Evolutionary conservation across 2,797 vertebrate species (phyloP).

Genomic region (Ptychadena robeensis): DNA sequence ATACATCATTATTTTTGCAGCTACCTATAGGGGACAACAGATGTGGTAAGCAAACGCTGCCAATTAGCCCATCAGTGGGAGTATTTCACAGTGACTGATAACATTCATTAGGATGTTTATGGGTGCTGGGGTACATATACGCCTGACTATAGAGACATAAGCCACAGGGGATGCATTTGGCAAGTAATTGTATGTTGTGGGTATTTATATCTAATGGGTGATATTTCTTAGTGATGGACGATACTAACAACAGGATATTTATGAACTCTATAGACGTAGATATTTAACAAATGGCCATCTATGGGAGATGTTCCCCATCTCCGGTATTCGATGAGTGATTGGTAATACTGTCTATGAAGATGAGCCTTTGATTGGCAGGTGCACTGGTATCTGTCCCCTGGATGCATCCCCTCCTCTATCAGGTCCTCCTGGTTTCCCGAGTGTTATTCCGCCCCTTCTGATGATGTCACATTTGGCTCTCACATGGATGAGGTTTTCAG

Average conservation of each 20-base stretch:
- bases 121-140: too few species aligned
- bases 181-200: background rate
- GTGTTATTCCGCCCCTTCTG: conserved; percentile 38
- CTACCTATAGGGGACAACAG: conserved; percentile 5
- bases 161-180: background rate
- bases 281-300: conserved; percentile 26
- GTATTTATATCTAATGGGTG: background rate
- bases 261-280: conserved; percentile 12
- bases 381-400: conserved; percentile 46
- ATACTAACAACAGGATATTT: conserved; percentile 17
- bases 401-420: conserved; percentile 22
- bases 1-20: conserved; percentile 38
- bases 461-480: conserved; percentile 53
- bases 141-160: too few species aligned
- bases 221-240: background rate
- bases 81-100: conserved; percentile 39
- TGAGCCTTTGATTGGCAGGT: conserved; percentile 58
- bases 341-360: conserved; percentile 43
- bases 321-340: conserved; percentile 36
- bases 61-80: conserved; percentile 22
- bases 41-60: conserved; percentile 24
- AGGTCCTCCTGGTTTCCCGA: conserved; percentile 42
- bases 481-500: conserved; percentile 54
- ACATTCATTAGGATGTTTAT: background rate
- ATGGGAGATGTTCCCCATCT: conserved; percentile 33